Percentiles rank a stretch among this genome's conserved stretches.
phyloP scores from a whole-genome alignment of 2,113 vertebrate genomes.

The Bos javanicus region DNA sequence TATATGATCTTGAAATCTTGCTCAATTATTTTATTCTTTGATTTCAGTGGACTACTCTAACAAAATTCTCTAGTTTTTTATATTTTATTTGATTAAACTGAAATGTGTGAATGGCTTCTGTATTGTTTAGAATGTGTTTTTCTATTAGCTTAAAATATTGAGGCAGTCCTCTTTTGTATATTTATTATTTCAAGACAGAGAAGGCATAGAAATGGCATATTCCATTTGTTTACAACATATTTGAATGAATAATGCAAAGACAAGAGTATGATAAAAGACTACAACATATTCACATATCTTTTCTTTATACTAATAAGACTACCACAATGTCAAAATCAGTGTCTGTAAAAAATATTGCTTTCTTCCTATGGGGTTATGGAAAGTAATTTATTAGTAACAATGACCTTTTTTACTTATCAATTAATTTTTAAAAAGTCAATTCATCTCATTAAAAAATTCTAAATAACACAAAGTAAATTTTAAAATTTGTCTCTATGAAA shows the following conservation, averaged over 20 bases:
- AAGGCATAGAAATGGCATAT: background rate
- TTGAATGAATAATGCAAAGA: background rate
- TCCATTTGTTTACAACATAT: background rate
- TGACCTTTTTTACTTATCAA: background rate
- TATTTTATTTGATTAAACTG: constrained; percentile 14
- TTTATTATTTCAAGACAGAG: background rate
- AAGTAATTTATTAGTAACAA: background rate
- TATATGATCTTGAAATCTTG: background rate
- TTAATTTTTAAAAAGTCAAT: background rate
- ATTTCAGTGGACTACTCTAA: background rate
- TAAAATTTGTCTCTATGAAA: background rate
- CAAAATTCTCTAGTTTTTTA: background rate
- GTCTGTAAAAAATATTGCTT: background rate
- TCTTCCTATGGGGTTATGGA: background rate
- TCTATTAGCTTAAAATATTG: background rate
- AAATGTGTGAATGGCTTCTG: background rate
- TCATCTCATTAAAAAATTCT: background rate
- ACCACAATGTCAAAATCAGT: background rate
- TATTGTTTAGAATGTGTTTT: background rate
- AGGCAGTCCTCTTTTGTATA: background rate
- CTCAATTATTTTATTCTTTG: background rate
- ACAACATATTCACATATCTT: background rate
- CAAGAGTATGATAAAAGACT: background rate
- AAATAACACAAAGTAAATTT: background rate
- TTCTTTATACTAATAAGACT: background rate